These are phyloP conservation scores for Romanogobio albipinnatus DNA, from an alignment of 2,113 vertebrate species.

Conservation along the genomic window DNA sequence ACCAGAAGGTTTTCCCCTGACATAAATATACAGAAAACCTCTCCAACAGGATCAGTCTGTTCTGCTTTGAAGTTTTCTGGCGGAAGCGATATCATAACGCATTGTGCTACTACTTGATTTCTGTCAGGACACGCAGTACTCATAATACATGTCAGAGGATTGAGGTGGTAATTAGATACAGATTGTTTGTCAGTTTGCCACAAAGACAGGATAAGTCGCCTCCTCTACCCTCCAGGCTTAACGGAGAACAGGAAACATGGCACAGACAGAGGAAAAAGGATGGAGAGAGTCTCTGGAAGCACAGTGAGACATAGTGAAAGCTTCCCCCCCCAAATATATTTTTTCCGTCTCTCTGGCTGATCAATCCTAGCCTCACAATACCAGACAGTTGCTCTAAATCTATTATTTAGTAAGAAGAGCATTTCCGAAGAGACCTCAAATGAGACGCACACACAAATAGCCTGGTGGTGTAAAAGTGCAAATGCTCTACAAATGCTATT, in stretches of 20 bases:
- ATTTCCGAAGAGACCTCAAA: constrained; percentile 52
- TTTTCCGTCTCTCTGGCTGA: constrained; percentile 40
- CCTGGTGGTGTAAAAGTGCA: constrained; percentile 45
- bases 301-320: constrained; percentile 38
- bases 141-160: constrained; percentile 45
- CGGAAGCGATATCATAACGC: background rate
- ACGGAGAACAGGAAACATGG: constrained; percentile 27
- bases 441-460: constrained; percentile 12
- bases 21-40: background rate
- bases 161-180: constrained; percentile 37
- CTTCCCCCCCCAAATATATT: constrained; percentile 13
- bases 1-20: background rate
- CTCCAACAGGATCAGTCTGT: constrained; percentile 16
- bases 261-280: constrained; percentile 1
- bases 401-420: constrained; percentile 52
- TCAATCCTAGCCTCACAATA: constrained; percentile 44
- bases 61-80: constrained; percentile 30
- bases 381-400: constrained; percentile 54
- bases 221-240: constrained; percentile 35
- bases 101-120: background rate
- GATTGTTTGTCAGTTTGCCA: constrained; percentile 46
- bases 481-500: background rate
- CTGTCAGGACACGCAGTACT: constrained; percentile 12
- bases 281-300: constrained; percentile 2
- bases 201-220: constrained; percentile 38